Conservation (phyloP, 2,113 vertebrate genomes). For the Spilogale gracilis region DNA sequence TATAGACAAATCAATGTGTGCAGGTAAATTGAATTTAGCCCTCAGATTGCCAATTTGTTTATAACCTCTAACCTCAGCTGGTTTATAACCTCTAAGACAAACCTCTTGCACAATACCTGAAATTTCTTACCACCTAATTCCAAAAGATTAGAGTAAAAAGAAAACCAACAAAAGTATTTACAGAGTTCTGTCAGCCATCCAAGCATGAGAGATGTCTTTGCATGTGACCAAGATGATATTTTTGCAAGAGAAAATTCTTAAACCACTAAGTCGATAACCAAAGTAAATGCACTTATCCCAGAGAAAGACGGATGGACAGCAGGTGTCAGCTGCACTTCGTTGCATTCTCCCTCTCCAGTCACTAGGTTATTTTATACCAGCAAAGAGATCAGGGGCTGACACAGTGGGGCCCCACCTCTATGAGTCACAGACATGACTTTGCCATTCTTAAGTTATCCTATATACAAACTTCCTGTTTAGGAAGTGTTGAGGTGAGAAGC, state of each 20-base stretch:
- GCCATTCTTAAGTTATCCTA: not conserved
- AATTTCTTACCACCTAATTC: constrained; percentile 54
- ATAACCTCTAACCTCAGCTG: constrained; percentile 4
- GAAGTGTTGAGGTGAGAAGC: constrained; percentile 8
- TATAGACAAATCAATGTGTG: not conserved
- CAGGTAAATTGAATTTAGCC: not conserved
- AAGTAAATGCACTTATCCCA: not conserved
- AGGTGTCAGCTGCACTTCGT: not conserved
- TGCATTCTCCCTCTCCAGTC: not conserved
- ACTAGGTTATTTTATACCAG: constrained; percentile 37
- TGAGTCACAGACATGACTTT: not conserved
- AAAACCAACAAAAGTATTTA: not conserved
- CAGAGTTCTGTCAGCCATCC: constrained; percentile 14
- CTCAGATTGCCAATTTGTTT: not conserved
- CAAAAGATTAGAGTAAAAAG: constrained; percentile 11
- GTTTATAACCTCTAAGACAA: constrained; percentile 27
- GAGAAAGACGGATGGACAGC: not conserved
- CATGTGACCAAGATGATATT: constrained; percentile 12
- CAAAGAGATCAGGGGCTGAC: not conserved
- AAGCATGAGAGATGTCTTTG: not conserved
- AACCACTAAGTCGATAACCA: not conserved
- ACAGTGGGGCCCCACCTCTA: not conserved
- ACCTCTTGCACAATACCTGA: constrained; percentile 25
- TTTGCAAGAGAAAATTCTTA: constrained; percentile 32
- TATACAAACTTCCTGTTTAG: constrained; percentile 13